phyloP scores from a whole-genome alignment of 2,888 invertebrate genomes.

The Agriotes lineatus region DNA sequence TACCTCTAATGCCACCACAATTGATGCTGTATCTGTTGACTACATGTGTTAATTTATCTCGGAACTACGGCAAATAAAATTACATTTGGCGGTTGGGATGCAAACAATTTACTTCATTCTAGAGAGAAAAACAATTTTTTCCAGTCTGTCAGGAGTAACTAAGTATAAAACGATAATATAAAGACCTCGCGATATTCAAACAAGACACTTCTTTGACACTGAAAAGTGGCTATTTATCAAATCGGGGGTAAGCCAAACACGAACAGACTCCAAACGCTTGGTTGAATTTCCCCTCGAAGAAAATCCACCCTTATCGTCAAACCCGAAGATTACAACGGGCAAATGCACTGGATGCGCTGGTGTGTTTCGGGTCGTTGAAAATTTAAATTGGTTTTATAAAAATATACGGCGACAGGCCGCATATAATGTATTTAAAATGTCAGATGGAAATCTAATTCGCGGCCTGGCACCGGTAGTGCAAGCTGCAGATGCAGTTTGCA shows the following conservation, averaged over 20 bases:
- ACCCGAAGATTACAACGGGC: conserved; percentile 29
- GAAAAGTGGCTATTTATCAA: conserved; percentile 56
- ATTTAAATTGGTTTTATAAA: conserved; percentile 45
- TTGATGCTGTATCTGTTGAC: no score
- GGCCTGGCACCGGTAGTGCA: conserved; percentile 52
- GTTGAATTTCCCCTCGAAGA: conserved; percentile 27
- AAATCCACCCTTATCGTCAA: conserved; percentile 33
- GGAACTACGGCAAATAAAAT: background rate
- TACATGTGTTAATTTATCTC: no score
- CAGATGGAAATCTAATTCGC: conserved; percentile 62
- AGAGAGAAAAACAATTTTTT: conserved; percentile 19
- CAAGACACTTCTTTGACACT: conserved; percentile 61
- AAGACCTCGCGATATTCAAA: conserved; percentile 50
- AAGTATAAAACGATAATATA: conserved; percentile 51
- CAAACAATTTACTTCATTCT: background rate
- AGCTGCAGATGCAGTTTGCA: conserved; percentile 56
- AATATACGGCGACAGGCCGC: conserved; percentile 43
- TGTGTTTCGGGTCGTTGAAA: conserved; percentile 43
- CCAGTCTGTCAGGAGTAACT: conserved; percentile 43
- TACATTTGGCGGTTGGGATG: background rate
- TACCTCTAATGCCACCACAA: no score
- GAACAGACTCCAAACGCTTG: conserved; percentile 39
- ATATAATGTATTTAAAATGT: conserved; percentile 63
- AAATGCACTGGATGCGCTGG: conserved; percentile 27
- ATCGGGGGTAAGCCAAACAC: conserved; percentile 41